Percentiles rank a stretch among this genome's conserved stretches.
Conservation (phyloP, 2,113 vertebrate species). For the Boleophthalmus pectinirostris region DNA sequence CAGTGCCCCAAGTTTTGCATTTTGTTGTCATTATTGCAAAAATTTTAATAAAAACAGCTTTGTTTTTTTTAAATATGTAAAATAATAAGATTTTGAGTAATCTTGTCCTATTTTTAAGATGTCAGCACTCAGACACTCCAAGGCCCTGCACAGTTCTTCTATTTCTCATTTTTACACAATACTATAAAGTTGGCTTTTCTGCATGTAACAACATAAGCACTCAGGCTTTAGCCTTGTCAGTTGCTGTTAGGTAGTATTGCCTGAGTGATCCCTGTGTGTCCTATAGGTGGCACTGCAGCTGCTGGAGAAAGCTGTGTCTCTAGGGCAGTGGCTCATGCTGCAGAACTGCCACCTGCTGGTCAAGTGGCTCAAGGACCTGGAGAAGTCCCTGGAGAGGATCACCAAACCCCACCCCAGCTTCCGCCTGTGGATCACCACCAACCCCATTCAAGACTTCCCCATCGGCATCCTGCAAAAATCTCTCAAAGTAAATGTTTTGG, state of each 20-base stretch:
- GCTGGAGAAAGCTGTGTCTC: conserved; percentile 79
- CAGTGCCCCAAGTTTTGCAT: too few relatives aligned
- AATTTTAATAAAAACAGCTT: too few relatives aligned
- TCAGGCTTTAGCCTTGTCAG: too few relatives aligned
- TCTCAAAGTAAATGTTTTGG: conserved; percentile 81
- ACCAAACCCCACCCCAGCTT: conserved; percentile 86
- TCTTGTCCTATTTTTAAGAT: too few relatives aligned
- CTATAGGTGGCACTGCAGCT: conserved; percentile 87
- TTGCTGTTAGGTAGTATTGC: neutral
- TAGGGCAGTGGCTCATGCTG: conserved; percentile 93
- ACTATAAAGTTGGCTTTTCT: too few relatives aligned
- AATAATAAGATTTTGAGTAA: too few relatives aligned
- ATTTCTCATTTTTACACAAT: too few relatives aligned
- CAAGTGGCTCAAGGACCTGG: conserved; percentile 89
- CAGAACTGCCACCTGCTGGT: conserved; percentile 96
- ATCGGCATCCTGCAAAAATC: conserved; percentile 93
- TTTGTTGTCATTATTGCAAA: too few relatives aligned
- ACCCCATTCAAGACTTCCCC: conserved; percentile 89
- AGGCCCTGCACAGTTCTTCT: too few relatives aligned
- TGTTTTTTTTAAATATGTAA: too few relatives aligned
- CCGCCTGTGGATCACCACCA: conserved; percentile 96
- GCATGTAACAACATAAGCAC: neutral
- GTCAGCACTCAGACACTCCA: too few relatives aligned
- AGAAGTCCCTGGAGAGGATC: conserved; percentile 89
- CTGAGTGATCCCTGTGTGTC: neutral